Conservation (phyloP, 1,140 invertebrate species). For the Drosophila leontia region DNA sequence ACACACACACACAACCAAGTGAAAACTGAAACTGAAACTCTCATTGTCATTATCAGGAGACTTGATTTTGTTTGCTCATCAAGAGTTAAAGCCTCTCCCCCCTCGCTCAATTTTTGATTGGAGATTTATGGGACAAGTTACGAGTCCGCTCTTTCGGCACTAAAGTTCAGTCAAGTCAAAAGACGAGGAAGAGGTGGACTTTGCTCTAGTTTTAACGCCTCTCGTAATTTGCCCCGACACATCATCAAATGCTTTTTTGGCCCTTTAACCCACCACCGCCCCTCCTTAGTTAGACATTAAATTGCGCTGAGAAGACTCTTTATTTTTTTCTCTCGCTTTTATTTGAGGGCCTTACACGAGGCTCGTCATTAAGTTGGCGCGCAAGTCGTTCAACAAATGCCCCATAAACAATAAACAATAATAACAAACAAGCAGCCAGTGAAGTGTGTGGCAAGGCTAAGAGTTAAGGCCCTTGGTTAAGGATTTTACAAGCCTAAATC, state of each 20-base stretch:
- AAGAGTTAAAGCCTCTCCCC: conserved; percentile 13
- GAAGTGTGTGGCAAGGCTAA: conserved; percentile 8
- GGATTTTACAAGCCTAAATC: background rate
- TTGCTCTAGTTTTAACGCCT: conserved; percentile 81
- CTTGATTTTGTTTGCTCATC: conserved; percentile 55
- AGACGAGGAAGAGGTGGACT: conserved; percentile 20
- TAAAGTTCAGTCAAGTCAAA: conserved; percentile 54
- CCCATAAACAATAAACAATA: conserved; percentile 53
- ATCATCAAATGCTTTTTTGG: conserved; percentile 60
- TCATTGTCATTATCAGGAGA: conserved; percentile 51
- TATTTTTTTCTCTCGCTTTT: conserved; percentile 10
- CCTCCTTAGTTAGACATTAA: conserved; percentile 54
- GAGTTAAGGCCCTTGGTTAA: conserved; percentile 10
- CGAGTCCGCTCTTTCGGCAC: conserved; percentile 52
- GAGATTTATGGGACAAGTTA: conserved; percentile 65
- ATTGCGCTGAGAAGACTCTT: conserved; percentile 49
- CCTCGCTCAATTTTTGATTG: conserved; percentile 72
- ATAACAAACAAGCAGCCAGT: conserved; percentile 33
- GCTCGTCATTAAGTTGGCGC: conserved; percentile 40
- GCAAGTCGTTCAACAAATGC: conserved; percentile 53
- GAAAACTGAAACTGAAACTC: conserved; percentile 40
- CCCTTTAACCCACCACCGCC: conserved; percentile 9
- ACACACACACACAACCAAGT: conserved; percentile 9
- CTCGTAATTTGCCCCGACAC: conserved; percentile 67
- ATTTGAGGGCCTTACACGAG: conserved; percentile 48